Percentiles rank a stretch among this genome's conserved stretches.
phyloP scores from a whole-genome alignment of 2,113 vertebrate genomes.

The Dromiciops gliroides region DNA sequence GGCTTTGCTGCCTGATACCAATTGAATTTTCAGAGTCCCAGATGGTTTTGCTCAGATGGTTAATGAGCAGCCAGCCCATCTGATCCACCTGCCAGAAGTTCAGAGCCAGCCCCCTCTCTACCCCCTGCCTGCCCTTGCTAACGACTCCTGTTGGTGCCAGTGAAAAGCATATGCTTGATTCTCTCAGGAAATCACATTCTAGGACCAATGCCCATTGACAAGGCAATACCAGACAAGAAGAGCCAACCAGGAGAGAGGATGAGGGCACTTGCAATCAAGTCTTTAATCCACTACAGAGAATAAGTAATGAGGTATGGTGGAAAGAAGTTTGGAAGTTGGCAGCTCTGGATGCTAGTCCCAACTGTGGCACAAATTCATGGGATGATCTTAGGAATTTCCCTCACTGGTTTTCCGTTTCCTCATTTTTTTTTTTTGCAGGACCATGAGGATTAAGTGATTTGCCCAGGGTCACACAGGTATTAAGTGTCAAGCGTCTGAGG shows the following conservation, averaged over 20 bases:
- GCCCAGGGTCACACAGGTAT: too few relatives aligned
- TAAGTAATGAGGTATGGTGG: background rate
- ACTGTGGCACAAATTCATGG: background rate
- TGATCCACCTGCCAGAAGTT: background rate
- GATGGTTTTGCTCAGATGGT: background rate
- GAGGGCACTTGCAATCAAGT: background rate
- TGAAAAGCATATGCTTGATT: background rate
- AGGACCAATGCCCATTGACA: background rate
- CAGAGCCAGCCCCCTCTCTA: slow-evolving; percentile 1
- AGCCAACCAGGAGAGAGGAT: background rate
- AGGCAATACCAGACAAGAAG: background rate
- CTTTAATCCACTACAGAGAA: background rate
- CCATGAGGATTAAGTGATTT: too few relatives aligned
- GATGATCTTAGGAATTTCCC: background rate
- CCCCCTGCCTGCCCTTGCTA: background rate
- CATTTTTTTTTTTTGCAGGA: too few relatives aligned
- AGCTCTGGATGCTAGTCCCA: background rate
- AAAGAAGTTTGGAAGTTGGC: background rate
- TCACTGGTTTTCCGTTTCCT: background rate
- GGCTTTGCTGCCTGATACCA: background rate
- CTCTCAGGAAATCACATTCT: background rate
- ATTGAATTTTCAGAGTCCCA: slow-evolving; percentile 2
- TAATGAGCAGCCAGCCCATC: slow-evolving; percentile 1
- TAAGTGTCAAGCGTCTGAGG: too few relatives aligned
- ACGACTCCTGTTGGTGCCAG: background rate